Evolutionary conservation across 2,888 invertebrate species (phyloP), one percentile per base, ranked within the genome.

Genomic region (Diploptera punctata): DNA sequence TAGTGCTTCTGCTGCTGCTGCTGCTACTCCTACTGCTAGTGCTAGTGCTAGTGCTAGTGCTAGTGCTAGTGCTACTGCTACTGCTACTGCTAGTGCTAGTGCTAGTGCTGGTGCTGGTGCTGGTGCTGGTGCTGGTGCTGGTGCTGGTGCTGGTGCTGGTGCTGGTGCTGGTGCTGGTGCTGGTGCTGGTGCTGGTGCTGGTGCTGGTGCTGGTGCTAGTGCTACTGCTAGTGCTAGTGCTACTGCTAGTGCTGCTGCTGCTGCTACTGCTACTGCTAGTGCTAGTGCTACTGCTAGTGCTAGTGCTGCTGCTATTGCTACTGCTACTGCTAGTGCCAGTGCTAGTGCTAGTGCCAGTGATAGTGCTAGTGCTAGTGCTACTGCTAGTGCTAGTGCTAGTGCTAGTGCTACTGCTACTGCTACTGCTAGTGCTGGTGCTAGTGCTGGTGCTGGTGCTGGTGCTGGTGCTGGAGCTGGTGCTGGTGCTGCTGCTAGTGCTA

Each of bases 221-320:
- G 38, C 38, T 38, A 38, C 38, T 38, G 38, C 38, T 38, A 38
- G 7, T 38, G 38, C 38, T 38, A 38, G 7, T 38, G 38, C 38
- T 38, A 38, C 38, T 38, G 38, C 38, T 49, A 49, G 4, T 18
- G n/a, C 49, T 49, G 18, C 49, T 49, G 18, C 49, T 49, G 18
- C n/a, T 49, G 18, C 49, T 49, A 49, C 49, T 49, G 18, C 49
- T 49, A 49, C 49, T 49, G n/a, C 49, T 49, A 18, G 4, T 49
- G n/a, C 49, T 49, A 49, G 10, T 49, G n/a, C 49, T 49, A 49
- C 49, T 49, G n/a, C 49, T 49, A 49, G 10, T 49, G n/a, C 49
- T 49, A 18, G 10, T 49, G n/a, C 49, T 49, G n/a, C 49, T 49
- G n/a, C 49, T 49, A 49, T n/a, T 49, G n/a, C 49, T 49, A 49